Evolutionary conservation across 2,797 vertebrate species (phyloP), one percentile per base, ranked within the genome.

Genomic region (Bryconaethiops microstoma): DNA sequence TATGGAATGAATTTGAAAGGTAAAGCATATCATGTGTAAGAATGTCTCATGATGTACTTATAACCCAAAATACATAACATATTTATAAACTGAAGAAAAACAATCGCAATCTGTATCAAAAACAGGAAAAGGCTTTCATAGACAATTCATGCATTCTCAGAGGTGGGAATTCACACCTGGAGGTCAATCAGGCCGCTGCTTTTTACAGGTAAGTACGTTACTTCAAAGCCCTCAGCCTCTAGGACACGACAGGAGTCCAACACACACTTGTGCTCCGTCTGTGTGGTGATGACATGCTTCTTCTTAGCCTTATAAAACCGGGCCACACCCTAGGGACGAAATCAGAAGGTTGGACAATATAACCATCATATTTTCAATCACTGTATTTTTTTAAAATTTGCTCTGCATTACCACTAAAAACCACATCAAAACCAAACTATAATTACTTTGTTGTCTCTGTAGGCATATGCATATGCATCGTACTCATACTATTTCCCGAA

Each of bases 251-350:
- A 99, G 0, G 97, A 99, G 90, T 99, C 97, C 89, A 99, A 85
- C n/a, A 99, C 98, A 39, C 98, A 99, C 76, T 99, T 99, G 84
- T 99, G 98, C 85, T 99, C 98, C 0, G 96, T 99, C 90, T 99
- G 97, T 0, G 96, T 96, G 74, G 97, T 99, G 87, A 99, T 96
- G 79, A 99, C 87, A 21, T 99, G 98, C 40, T 93, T 96, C 86
- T 97, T 99, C 77, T 96, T 96, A 80, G 95, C 88, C 84, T 95
- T 94, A 82, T 99, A 99, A 90, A 99, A 99, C 84, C 96, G 93
- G 80, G 94, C 96, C 78, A 99, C 96, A 14, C 98, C 97, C 98
- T 99, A 91, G 39, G 39, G 45, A 76, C 16, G 65, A 71, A 39
- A 16, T 35, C 74, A 83, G 48, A 29, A 70, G 4, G 19, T 23